Base-by-base conservation (phyloP, 1,140 invertebrate genomes). In the Pissodes strobi region DNA sequence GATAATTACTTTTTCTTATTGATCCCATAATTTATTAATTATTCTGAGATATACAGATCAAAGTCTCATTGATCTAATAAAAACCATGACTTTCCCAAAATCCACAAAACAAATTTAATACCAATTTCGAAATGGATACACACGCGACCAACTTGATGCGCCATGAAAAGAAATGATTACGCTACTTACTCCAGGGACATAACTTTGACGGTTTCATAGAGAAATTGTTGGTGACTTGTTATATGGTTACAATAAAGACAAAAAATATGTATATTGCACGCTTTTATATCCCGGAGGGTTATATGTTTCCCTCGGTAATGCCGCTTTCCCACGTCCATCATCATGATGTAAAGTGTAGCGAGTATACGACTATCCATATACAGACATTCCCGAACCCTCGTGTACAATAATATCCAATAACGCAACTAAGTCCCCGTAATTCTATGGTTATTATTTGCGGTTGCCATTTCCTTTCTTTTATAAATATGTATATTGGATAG, bases 171-270 rank as follows among this genome's bases (percentile, higher is more conserved):
- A 30, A 46, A 53, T 53, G 27, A 53, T 53, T 53, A 53, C 18
- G 51, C 18, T n/a, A 21, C 12, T 38, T 12, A 53, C 51, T 53
- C 51, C 17, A 30, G 51, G 51, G 51, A 53, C 19, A 30, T 53
- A 53, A 53, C 51, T 53, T 53, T 53, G 34, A 53, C 34, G 51
- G 38, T 53, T 53, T 53, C 51, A 53, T 53, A 53, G 13, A 53
- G 51, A 53, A 38, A 53, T 53, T 25, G 27, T 38, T 53, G 51
- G 51, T 53, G 51, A 53, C 51, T 53, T 53, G 51, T 53, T 53
- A 53, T 34, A 21, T 12, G 27, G 27, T 18, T 18, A 53, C 51
- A 53, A 53, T 53, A 53, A 53, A 53, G 19, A 1, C 30, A 53
- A 53, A 53, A 53, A 53, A 34, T 38, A 53, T 38, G 51, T 53